Conservation (phyloP, 2,797 vertebrate species). For the Semotilus atromaculatus region DNA sequence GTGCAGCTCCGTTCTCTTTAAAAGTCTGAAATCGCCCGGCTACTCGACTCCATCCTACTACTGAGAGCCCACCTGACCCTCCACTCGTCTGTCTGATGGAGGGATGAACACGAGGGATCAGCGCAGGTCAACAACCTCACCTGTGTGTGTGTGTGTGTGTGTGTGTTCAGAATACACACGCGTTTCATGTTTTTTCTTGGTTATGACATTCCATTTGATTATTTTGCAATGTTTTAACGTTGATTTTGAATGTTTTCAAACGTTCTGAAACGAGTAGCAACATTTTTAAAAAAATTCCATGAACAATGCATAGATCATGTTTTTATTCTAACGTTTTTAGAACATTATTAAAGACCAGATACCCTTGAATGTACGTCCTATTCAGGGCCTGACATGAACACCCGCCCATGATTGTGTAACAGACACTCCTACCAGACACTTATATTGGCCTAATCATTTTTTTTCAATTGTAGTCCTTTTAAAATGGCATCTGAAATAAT, state of each 20-base stretch:
- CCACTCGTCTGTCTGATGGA: background rate
- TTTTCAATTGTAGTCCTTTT: too few relatives aligned
- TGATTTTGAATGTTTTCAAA: background rate
- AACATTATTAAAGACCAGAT: background rate
- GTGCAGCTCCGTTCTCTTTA: background rate
- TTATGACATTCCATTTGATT: background rate
- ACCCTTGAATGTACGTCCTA: background rate
- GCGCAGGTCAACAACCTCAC: too few relatives aligned
- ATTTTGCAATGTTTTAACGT: background rate
- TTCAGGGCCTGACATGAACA: too few relatives aligned
- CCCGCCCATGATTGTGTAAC: too few relatives aligned
- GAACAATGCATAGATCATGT: background rate
- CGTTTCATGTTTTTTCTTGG: background rate
- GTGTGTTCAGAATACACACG: too few relatives aligned
- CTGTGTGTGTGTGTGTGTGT: background rate
- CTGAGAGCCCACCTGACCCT: constrained; percentile 4
- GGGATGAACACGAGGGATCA: too few relatives aligned
- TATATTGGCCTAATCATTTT: too few relatives aligned
- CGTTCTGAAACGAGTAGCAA: background rate
- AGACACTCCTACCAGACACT: too few relatives aligned
- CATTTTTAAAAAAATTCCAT: background rate
- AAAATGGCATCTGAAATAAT: too few relatives aligned
- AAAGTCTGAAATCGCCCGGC: background rate
- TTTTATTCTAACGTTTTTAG: background rate
- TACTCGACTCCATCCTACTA: background rate